phyloP scores from a whole-genome alignment of 2,113 vertebrate genomes.

The Tenrec ecaudatus region DNA sequence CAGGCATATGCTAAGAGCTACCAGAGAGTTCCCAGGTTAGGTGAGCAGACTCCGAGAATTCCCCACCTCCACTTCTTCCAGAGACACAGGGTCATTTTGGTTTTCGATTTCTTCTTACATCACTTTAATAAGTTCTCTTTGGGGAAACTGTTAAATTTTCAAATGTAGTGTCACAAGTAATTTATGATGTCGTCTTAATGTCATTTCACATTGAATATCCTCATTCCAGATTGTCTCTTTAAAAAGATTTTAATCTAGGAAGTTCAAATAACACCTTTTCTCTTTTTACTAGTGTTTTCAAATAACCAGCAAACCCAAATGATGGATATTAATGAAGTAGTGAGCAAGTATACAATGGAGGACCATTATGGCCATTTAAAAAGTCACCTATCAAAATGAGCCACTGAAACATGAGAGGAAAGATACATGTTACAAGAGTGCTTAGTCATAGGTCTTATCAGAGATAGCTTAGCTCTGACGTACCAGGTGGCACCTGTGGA shows the following conservation, averaged over 20 bases:
- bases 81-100: background rate
- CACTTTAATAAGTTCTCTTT: background rate
- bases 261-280: no score
- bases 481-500: background rate
- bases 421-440: background rate
- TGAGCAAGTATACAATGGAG: background rate
- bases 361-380: no score
- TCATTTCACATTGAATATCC: background rate
- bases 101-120: slow-evolving; percentile 43
- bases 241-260: no score
- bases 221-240: background rate
- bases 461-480: background rate
- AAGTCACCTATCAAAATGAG: background rate
- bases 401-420: background rate
- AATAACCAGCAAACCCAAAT: background rate
- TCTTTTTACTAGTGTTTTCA: background rate
- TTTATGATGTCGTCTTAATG: slow-evolving; percentile 12
- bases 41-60: background rate
- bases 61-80: background rate
- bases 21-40: background rate
- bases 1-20: background rate
- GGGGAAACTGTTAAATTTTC: slow-evolving; percentile 6
- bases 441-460: background rate
- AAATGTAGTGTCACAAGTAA: background rate
- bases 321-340: slow-evolving; percentile 16